Percentiles rank a stretch among this genome's conserved stretches.
phyloP scores from a whole-genome alignment of 2,113 vertebrate species.

The Cebidichthys violaceus region DNA sequence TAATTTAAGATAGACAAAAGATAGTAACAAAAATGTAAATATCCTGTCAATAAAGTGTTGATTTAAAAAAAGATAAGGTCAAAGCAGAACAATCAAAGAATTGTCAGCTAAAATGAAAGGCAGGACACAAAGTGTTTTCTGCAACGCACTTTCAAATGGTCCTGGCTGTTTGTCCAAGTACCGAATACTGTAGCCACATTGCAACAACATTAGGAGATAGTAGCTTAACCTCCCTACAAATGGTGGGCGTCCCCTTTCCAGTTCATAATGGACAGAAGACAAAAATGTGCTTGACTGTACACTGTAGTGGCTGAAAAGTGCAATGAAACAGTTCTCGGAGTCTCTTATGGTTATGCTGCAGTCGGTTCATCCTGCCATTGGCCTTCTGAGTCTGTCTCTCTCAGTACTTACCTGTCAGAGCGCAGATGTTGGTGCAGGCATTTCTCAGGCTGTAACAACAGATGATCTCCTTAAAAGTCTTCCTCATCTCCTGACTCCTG shows the following conservation, averaged over 20 bases:
- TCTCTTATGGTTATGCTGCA: background rate
- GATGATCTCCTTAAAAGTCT: constrained; percentile 94
- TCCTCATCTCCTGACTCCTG: constrained; percentile 96
- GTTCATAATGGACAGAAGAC: background rate
- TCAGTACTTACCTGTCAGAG: constrained; percentile 85
- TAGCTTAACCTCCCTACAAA: background rate
- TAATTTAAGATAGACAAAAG: background rate
- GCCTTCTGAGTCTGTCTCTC: constrained; percentile 2
- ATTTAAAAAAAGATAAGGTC: background rate
- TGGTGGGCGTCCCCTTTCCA: background rate
- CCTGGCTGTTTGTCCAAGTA: background rate
- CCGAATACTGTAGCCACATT: background rate
- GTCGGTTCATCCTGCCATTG: background rate
- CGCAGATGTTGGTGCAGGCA: constrained; percentile 79
- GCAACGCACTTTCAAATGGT: constrained; percentile 4
- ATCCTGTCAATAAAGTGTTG: background rate
- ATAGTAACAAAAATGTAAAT: background rate
- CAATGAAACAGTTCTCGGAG: background rate
- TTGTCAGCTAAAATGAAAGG: constrained; percentile 9
- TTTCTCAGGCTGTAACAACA: constrained; percentile 87
- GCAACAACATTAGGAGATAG: background rate
- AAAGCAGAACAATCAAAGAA: constrained; percentile 16
- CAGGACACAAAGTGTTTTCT: background rate
- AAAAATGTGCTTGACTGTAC: background rate
- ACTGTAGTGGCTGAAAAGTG: background rate